These are phyloP conservation scores for Yponomeuta malinellus DNA, from an alignment of 2,888 invertebrate species.

Conservation along the genomic window DNA sequence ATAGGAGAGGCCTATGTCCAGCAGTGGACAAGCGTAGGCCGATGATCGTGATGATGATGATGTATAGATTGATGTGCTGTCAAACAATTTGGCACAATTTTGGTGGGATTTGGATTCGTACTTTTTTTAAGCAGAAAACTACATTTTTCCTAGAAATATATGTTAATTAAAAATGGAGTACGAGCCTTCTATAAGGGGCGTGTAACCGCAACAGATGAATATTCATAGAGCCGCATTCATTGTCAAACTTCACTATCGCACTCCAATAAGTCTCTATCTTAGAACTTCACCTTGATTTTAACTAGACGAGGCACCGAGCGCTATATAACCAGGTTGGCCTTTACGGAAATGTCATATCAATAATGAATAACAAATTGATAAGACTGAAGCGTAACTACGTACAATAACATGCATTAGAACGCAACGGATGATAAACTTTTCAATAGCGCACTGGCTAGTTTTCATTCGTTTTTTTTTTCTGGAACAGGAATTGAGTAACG, in stretches of 20 bases:
- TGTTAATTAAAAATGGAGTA: neutral
- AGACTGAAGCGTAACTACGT: neutral
- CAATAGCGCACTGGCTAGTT: neutral
- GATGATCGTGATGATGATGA: no score
- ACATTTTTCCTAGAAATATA: no score
- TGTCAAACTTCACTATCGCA: neutral
- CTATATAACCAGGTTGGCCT: constrained; percentile 10
- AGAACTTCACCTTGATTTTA: constrained; percentile 11
- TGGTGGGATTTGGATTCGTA: no score
- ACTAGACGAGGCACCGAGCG: neutral
- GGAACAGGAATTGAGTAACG: neutral
- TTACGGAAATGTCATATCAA: constrained; percentile 13
- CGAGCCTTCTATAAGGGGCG: neutral
- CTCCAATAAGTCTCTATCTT: neutral
- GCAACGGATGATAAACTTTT: neutral
- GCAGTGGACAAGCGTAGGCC: no score
- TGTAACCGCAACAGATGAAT: neutral
- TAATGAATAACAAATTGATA: constrained; percentile 10
- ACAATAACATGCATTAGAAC: neutral
- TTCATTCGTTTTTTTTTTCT: neutral
- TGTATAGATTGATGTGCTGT: no score
- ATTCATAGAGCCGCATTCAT: neutral
- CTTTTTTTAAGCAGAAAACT: no score
- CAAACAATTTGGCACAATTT: no score
- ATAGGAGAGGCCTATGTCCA: no score